These are phyloP conservation scores for Lordiphosa stackelbergi DNA, from an alignment of 1,140 invertebrate genomes.

Conservation along the genomic window DNA sequence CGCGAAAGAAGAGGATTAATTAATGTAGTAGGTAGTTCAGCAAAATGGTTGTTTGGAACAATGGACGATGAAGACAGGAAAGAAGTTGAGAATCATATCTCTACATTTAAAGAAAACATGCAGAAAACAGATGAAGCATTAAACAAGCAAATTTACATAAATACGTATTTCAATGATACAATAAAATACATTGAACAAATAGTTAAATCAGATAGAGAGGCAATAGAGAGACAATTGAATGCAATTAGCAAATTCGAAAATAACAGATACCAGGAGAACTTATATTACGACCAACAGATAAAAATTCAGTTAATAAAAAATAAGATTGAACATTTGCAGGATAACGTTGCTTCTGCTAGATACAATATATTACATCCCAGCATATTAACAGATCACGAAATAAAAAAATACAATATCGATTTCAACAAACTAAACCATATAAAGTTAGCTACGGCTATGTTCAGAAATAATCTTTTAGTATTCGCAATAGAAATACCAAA, in stretches of 20 bases:
- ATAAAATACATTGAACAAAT: too few relatives aligned
- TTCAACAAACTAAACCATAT: too few relatives aligned
- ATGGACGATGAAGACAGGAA: slow-evolving; percentile 6
- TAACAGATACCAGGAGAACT: background rate
- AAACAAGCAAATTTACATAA: slow-evolving; percentile 4
- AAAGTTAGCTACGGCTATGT: too few relatives aligned
- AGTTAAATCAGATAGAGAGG: too few relatives aligned
- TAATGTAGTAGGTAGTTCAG: slow-evolving; percentile 2
- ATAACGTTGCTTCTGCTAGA: background rate
- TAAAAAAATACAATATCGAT: too few relatives aligned
- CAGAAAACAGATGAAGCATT: background rate
- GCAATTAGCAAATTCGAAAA: slow-evolving; percentile 3
- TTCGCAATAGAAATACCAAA: too few relatives aligned
- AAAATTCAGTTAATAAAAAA: too few relatives aligned
- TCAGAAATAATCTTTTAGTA: too few relatives aligned
- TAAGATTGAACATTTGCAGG: slow-evolving; percentile 2
- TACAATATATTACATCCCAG: too few relatives aligned
- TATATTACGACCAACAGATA: slow-evolving; percentile 4
- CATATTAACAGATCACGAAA: background rate
- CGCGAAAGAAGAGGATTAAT: slow-evolving; percentile 1
- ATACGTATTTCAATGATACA: too few relatives aligned
- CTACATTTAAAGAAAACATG: background rate
- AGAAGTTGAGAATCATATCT: slow-evolving; percentile 1
- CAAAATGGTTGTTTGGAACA: slow-evolving; percentile 5
- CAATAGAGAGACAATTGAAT: background rate